These are phyloP conservation scores for Apaloderma vittatum DNA, from an alignment of 2,113 vertebrate species.

Conservation along the genomic window DNA sequence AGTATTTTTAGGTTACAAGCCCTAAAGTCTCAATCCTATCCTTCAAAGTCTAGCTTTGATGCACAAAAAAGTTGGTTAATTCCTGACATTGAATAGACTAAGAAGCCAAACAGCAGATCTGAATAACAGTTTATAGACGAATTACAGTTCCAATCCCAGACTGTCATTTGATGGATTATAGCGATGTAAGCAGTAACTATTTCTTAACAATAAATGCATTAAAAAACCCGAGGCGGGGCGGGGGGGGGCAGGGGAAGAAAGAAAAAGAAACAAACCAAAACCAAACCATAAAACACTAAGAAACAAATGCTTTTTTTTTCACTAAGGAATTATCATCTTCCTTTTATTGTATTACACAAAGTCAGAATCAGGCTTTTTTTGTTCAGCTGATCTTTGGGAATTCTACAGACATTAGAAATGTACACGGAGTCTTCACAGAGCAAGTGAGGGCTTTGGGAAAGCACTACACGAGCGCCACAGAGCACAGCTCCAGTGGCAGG, in stretches of 20 bases:
- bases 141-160: background rate
- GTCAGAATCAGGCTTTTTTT: background rate
- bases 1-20: background rate
- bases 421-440: background rate
- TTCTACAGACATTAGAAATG: background rate
- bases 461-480: background rate
- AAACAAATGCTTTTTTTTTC: background rate
- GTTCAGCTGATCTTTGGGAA: background rate
- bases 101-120: background rate
- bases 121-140: background rate
- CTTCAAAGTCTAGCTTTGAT: background rate
- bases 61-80: background rate
- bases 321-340: background rate
- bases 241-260: too few species aligned
- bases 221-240: background rate
- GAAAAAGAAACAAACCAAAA: too few species aligned
- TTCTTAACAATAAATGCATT: background rate
- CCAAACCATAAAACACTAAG: background rate
- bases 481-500: background rate
- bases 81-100: background rate
- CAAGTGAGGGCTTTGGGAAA: background rate
- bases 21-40: background rate
- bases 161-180: background rate
- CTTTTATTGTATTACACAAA: background rate
- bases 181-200: background rate